Evolutionary conservation across 2,888 invertebrate genomes (phyloP).

Genomic region (Caradrina kadenii): DNA sequence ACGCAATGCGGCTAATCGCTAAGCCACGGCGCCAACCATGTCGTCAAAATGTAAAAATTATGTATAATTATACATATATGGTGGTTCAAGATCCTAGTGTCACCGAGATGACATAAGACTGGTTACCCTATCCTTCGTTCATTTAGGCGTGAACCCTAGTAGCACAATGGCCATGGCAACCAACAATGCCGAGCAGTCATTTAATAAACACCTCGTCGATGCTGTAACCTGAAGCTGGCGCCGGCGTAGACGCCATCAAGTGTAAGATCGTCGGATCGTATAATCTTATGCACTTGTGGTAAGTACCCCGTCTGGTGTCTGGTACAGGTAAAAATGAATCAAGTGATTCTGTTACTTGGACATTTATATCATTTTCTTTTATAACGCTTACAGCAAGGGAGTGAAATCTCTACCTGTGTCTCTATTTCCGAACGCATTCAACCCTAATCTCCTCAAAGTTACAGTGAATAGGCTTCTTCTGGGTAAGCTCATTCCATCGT

Average conservation of each 20-base stretch:
- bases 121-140: not conserved
- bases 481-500: too few relatives aligned
- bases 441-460: too few relatives aligned
- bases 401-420: too few relatives aligned
- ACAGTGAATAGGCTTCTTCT: too few relatives aligned
- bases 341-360: constrained; percentile 1
- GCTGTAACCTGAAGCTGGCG: constrained; percentile 43
- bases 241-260: constrained; percentile 28
- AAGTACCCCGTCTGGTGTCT: not conserved
- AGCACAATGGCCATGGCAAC: constrained; percentile 29
- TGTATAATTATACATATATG: too few relatives aligned
- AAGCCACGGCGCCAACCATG: too few relatives aligned
- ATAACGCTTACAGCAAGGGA: too few relatives aligned
- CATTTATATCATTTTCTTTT: not conserved
- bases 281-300: constrained; percentile 25
- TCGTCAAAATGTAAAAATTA: too few relatives aligned
- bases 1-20: too few relatives aligned
- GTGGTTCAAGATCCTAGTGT: too few relatives aligned
- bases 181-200: constrained; percentile 3
- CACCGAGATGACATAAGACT: too few relatives aligned
- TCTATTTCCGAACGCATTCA: too few relatives aligned
- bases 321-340: constrained; percentile 4
- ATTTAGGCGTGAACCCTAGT: constrained; percentile 23
- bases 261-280: constrained; percentile 40
- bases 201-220: constrained; percentile 24